Percentiles rank a stretch among this genome's conserved stretches.
Conservation (phyloP, 2,888 invertebrate genomes). For the Euzophera pinguis region DNA sequence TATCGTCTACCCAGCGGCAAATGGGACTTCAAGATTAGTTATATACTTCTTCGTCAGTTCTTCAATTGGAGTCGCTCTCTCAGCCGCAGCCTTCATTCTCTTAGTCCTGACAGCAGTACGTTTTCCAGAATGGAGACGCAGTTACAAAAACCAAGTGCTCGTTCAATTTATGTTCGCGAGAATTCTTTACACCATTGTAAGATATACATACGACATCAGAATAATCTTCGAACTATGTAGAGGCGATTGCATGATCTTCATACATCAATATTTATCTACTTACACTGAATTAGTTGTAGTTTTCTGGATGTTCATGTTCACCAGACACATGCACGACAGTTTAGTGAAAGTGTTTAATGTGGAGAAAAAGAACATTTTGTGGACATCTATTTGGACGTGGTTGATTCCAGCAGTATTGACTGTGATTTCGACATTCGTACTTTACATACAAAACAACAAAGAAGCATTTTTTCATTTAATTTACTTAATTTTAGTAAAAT, state of each 20-base stretch:
- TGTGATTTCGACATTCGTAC: constrained; percentile 23
- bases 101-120: constrained; percentile 51
- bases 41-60: constrained; percentile 37
- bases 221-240: constrained; percentile 25
- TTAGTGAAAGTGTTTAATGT: constrained; percentile 54
- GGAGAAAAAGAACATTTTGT: constrained; percentile 34
- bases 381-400: constrained; percentile 49
- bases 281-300: constrained; percentile 55
- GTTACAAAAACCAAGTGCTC: constrained; percentile 60
- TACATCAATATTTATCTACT: constrained; percentile 34
- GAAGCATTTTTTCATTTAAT: constrained; percentile 28
- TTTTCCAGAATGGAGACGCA: constrained; percentile 58
- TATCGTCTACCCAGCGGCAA: constrained; percentile 25
- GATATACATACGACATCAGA: constrained; percentile 45
- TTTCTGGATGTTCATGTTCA: constrained; percentile 64
- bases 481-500: constrained; percentile 48
- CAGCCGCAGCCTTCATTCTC: constrained; percentile 40
- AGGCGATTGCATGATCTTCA: constrained; percentile 22
- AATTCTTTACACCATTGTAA: constrained; percentile 44
- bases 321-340: constrained; percentile 53
- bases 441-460: constrained; percentile 20
- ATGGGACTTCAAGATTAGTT: constrained; percentile 27
- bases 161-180: constrained; percentile 61
- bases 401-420: constrained; percentile 36
- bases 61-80: constrained; percentile 48